Base-by-base conservation (phyloP, 2,113 vertebrate species). In the Salvelinus sp. region DNA sequence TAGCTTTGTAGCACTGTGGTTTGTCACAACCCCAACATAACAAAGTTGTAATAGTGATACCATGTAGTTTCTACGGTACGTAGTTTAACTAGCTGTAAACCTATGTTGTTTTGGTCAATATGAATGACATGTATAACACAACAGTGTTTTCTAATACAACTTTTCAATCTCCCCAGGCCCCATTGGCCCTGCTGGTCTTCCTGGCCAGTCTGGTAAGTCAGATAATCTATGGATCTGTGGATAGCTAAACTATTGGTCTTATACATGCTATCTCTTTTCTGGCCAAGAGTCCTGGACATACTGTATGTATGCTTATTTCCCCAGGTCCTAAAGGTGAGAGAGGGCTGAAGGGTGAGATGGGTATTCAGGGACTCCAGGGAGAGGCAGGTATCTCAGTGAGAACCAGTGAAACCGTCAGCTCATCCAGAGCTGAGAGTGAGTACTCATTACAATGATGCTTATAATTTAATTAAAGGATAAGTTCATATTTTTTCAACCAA, bases 121-220 rank as follows among this genome's bases (percentile, higher is more conserved):
- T 44, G 2, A 44, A 44, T 44, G 38, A 9, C 38, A 44, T 44
- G 7, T 44, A 44, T 44, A 10, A 44, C 38, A 44, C 38, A 23
- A 12, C 60, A 63, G 5, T 22, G 60, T n/a, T 69, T 44, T 44
- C 2, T 69, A 30, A 69, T 44, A 7, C 14, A 38, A 9, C 18
- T 20, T 10, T 20, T 79, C 25, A 73, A 1, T 68, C 12, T 83
- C 30, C 73, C 74, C 80, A 98, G 97, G 97, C 87, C 96, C 96
- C 60, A 87, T 93, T 76, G 97, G 97, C 54, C 96, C 97, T 80
- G 94, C 97, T 89, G 97, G 97, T 91, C 91, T 95, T 83, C 95
- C 96, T 90, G 97, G 97, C 81, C 91, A 91, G 67, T 84, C 94
- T 95, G 96, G 96, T 98, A 94, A 48, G 50, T 54, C 50, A 54